phyloP scores from a whole-genome alignment of 2,797 vertebrate species.

The Labroides dimidiatus region DNA sequence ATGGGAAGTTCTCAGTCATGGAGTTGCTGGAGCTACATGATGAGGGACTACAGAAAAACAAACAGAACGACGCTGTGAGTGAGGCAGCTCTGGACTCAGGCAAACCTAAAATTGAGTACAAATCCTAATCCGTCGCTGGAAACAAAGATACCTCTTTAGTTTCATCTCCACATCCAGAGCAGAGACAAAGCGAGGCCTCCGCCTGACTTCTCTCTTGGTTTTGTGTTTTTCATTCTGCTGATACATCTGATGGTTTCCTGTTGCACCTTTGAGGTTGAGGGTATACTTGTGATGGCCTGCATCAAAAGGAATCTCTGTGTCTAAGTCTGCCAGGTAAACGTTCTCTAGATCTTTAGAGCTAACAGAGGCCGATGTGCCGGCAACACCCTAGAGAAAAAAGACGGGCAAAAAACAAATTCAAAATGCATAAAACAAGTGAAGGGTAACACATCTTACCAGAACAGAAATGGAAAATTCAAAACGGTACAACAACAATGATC shows the following conservation, averaged over 20 bases:
- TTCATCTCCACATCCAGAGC: constrained; percentile 79
- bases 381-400: constrained; percentile 67
- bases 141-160: constrained; percentile 75
- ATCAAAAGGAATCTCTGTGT: constrained; percentile 80
- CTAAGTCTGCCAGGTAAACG: constrained; percentile 79
- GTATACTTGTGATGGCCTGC: constrained; percentile 84
- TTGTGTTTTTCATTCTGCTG: constrained; percentile 85
- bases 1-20: constrained; percentile 74
- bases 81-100: neutral
- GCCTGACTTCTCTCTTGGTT: constrained; percentile 85
- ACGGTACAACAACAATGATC: no score
- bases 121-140: neutral
- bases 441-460: no score
- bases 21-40: constrained; percentile 51
- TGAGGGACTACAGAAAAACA: constrained; percentile 38
- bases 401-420: neutral
- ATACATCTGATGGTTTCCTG: constrained; percentile 76
- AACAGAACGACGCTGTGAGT: neutral
- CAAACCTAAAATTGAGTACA: neutral
- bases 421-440: neutral
- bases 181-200: constrained; percentile 91
- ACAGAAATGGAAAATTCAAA: no score
- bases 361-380: constrained; percentile 68
- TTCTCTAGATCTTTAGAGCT: constrained; percentile 89
- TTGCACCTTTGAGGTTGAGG: constrained; percentile 83